Base-by-base conservation (phyloP, 2,113 vertebrate genomes). In the Trogon surrucura region DNA sequence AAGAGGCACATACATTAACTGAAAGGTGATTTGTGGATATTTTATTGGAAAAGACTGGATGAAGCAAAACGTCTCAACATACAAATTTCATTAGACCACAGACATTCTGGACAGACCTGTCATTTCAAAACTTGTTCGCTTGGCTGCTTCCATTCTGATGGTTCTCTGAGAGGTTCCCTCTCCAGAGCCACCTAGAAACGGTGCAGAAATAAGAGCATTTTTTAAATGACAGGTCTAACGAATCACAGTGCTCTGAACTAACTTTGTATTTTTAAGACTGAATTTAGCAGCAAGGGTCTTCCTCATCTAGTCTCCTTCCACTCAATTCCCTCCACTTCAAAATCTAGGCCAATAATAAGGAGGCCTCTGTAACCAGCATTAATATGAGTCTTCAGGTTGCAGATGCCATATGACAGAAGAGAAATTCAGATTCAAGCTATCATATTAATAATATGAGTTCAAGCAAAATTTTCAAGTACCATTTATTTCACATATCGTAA, bases 41-140 rank as follows among this genome's bases (percentile, higher is more conserved):
- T 96, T 94, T 92, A 85, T 48, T 89, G 82, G 87, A 92, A 54
- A 58, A 80, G 80, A 45, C 36, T 88, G 26, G 53, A 84, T 80
- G 88, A 85, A 51, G 71, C 61, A 93, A 77, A 84, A 30, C 82
- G 73, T 95, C 80, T 82, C 61, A 22, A 85, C 87, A 93, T 73
- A 96, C 69, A 96, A 45, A 91, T 93, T 97, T 97, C 66, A 65
- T 97, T 95, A 95, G 77, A 95, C 70, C 66, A 67, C 48, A 60
- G 54, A 84, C 18, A 34, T 93, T 82, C 20, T 74, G 70, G 69
- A 93, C 41, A 91, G 91, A 89, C 15, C 34, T 95, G 87, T 91
- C 88, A 95, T 83, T 97, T 96, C 91, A 72, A 93, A 96, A 95
- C 50, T 44, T 72, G 20, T 54, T 96, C 93, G n/a, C 67, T 85